Base-by-base conservation (phyloP, 30 jellyfish, hydroid and myxozoan species). In the Clytia hemisphaerica region DNA sequence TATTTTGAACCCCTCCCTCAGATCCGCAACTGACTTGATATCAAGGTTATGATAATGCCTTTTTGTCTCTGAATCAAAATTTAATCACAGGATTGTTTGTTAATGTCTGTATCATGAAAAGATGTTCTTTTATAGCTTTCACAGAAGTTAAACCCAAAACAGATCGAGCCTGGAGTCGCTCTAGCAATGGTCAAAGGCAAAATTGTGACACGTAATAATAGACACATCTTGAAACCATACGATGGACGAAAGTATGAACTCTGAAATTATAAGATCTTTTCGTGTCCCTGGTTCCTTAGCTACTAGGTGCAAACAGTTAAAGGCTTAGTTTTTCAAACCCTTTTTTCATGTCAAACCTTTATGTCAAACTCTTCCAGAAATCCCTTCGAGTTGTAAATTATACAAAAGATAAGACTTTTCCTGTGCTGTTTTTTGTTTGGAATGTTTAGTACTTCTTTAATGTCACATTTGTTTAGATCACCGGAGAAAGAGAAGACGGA, bases 161-260 rank as follows among this genome's bases (percentile, higher is more conserved):
- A 88, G 67, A 78, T 88, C 0, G 94, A 88, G 45, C 84, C 82
- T 2, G 97, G 97, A 1, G 79, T 88, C 21, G 88, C 93, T 2
- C 49, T 88, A 27, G 91, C 97, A 0, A 65, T 88, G n/a, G 75
- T 88, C 32, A 45, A 82, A 12, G 97, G 94, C 27, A 63, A 79
- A 12, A 67, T 88, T 6, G 83, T 71, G 6, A 88, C 97, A 21
- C 80, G 97, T 10, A 94, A 88, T 65, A 88, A 88, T 61, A 73
- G 61, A 57, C 93, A 63, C 74, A 80, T 88, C 12, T 58, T 88
- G 24, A 73, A 88, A 37, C 93, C 97, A 6, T n/a, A 31, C 10
- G 81, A 69, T n/a, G n/a, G n/a, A n/a, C n/a, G n/a, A n/a, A n/a
- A n/a, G n/a, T n/a, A n/a, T n/a, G n/a, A n/a, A n/a, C n/a, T n/a